These are phyloP conservation scores for Ailurus styani DNA, from an alignment of 2,113 vertebrate species.

Conservation along the genomic window DNA sequence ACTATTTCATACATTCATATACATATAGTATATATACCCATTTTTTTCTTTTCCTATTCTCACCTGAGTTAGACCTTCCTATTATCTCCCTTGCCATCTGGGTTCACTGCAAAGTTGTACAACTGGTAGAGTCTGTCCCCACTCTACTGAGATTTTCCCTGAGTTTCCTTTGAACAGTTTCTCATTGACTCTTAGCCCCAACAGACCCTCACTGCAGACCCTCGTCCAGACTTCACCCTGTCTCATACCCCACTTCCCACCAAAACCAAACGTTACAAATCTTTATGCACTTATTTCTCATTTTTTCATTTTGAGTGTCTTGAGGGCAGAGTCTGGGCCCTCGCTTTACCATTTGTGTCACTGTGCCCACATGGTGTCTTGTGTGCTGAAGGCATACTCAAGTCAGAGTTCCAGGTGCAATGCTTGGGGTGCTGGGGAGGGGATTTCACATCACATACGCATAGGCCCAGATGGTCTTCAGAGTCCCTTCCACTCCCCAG, in stretches of 20 bases:
- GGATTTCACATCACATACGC: neutral
- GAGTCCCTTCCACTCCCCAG: neutral
- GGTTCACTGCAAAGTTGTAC: neutral
- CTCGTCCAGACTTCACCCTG: neutral
- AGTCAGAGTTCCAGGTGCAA: neutral
- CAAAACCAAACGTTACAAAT: neutral
- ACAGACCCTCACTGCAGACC: neutral
- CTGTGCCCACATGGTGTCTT: rapidly evolving
- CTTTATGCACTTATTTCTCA: neutral
- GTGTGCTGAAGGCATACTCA: neutral
- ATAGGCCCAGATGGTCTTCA: neutral
- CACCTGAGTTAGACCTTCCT: neutral
- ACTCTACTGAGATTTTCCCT: neutral
- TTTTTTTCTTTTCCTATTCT: neutral
- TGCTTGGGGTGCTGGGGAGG: neutral
- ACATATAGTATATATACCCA: neutral
- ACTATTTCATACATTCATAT: neutral
- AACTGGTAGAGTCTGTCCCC: neutral
- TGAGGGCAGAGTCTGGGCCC: neutral
- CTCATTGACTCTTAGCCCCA: neutral
- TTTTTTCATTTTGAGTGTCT: neutral
- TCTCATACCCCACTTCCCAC: neutral
- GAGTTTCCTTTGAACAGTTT: neutral
- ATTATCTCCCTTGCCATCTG: neutral
- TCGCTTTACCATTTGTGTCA: neutral